Base-by-base conservation (phyloP, 2,113 vertebrate genomes). In the Amblyopsis rosae region DNA sequence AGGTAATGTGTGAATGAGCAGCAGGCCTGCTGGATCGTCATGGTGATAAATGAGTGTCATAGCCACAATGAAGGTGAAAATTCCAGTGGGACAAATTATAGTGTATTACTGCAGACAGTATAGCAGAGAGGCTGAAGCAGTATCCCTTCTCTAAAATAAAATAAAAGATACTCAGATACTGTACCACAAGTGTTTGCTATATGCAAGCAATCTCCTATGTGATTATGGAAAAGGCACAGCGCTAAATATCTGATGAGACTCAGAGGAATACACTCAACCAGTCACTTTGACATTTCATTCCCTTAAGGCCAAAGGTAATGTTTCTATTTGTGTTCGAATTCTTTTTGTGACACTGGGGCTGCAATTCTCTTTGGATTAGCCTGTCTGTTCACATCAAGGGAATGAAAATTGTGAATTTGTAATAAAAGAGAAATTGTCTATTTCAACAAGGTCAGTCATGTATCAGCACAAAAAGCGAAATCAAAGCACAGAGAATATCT, bases 1-100 rank as follows among this genome's bases (percentile, higher is more conserved):
- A 77, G 75, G 78, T 87, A 89, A 88, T 89, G 87, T 85, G 82
- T 84, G 85, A 87, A 79, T 87, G 82, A 85, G 85, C 76, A 72
- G 73, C 17, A 46, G 73, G 82, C 80, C 67, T 68, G 55, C 69
- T 79, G 65, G 72, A 80, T 77, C 72, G 77, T 76, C 73, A 81
- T 79, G 60, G 84, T 83, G 85, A 85, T 87, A 82, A 85, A 88
- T 87, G 83, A 41, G 35, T 3, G 13, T 80, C 62, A 72, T 75
- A 72, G 79, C 75, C 62, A 49, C 55, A 17, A 66, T 85, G 82
- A 85, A 88, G 87, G 87, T 85, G 80, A 89, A 82, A 82, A 82
- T 83, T 81, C 61, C 64, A 64, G 86, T 72, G 71, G 79, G 51
- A 65, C 66, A 60, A 48, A 11, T 60, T 58, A 62, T 17, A 60